Evolutionary conservation across 2,113 vertebrate genomes (phyloP), one percentile per base, ranked within the genome.

Genomic region (Polypterus senegalus): DNA sequence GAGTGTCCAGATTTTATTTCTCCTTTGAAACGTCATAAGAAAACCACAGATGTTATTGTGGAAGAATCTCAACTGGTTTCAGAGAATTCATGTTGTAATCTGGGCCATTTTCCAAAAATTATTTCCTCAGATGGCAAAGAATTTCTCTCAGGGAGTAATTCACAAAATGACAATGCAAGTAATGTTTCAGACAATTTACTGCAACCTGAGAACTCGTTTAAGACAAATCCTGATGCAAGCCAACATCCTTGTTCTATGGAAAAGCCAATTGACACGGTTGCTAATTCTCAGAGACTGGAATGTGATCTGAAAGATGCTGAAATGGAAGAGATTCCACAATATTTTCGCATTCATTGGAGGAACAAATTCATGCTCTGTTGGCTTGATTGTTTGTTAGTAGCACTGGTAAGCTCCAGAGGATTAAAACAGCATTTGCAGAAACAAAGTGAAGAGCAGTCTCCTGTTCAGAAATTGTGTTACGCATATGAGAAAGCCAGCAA

Each of bases 301-400:
- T 48, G 7, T 53, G 49, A 46, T 46, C 52, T 47, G 47, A 55
- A 54, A 3, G 56, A 74, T 27, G 27, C 27, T 27, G 27, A 27
- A 27, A 27, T 27, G 27, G 27, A 27, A 27, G 27, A 27, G 27
- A 27, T 54, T 61, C 4, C 48, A 49, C 73, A 57, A 69, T 48
- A 67, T 52, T 57, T 72, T 0, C 72, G 65, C 67, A 82, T 94
- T 49, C 92, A 97, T 57, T 98, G 95, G 93, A 87, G 65, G 67
- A 95, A 91, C 53, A 6, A 7, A 1, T 58, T 79, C 65, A 84
- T 86, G 47, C 74, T 95, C 44, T 94, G 91, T 71, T 98, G 96
- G 96, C 73, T 98, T 76, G 86, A 97, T 71, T 87, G 88, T 0
- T 71, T 96, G 77, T 74, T 98, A 46, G 89, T 86, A 9, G 79